Conservation (phyloP, 2,888 invertebrate genomes). For the Lithophane ornitopus region DNA sequence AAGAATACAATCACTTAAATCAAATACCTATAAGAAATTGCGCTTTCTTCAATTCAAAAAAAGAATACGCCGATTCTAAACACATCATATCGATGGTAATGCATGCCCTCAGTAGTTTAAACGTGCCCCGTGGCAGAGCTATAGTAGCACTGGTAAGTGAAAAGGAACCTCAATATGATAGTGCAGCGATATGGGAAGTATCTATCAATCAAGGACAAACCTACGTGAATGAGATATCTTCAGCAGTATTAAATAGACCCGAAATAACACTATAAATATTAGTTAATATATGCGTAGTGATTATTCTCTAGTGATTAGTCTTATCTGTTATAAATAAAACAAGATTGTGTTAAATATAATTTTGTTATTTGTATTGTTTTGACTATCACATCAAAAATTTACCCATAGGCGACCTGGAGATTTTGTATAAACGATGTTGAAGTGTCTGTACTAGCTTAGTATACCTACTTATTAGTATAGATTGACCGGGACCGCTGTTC, state of each 20-base stretch:
- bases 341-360: constrained; percentile 1
- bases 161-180: not conserved
- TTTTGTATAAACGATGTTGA: not conserved
- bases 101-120: constrained; percentile 44
- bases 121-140: constrained; percentile 41
- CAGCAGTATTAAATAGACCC: constrained; percentile 24
- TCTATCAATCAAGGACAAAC: constrained; percentile 56
- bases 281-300: constrained; percentile 8
- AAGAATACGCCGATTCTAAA: constrained; percentile 25
- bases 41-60: constrained; percentile 44
- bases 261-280: constrained; percentile 36
- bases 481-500: too few relatives aligned
- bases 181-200: constrained; percentile 55
- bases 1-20: constrained; percentile 38
- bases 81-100: constrained; percentile 47
- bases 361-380: not conserved
- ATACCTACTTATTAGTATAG: not conserved
- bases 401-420: not conserved
- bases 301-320: too few relatives aligned
- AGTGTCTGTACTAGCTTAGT: not conserved
- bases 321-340: constrained; percentile 7
- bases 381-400: not conserved
- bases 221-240: constrained; percentile 43
- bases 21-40: constrained; percentile 43
- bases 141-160: constrained; percentile 55